These are phyloP conservation scores for Lochmaea capreae DNA, from an alignment of 2,888 invertebrate genomes.

Conservation along the genomic window DNA sequence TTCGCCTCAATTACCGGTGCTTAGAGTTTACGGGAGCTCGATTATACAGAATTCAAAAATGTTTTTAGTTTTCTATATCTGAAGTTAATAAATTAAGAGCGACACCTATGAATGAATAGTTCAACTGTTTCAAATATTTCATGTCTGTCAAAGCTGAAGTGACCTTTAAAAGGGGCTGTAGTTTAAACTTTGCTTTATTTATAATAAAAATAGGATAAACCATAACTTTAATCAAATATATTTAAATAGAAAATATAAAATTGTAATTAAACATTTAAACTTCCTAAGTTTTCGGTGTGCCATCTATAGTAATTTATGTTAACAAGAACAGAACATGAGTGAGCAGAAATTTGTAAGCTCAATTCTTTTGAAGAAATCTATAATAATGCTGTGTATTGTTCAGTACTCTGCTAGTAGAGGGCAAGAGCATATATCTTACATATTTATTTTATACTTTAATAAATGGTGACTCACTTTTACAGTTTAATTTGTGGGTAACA, in stretches of 20 bases:
- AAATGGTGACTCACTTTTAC: too few relatives aligned
- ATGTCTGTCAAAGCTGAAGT: too few relatives aligned
- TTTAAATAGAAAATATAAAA: background rate
- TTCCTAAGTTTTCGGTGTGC: background rate
- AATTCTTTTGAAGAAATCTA: background rate
- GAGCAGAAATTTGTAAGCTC: background rate
- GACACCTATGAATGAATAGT: background rate
- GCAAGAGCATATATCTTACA: background rate
- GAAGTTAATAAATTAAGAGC: background rate
- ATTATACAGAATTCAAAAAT: constrained; percentile 11
- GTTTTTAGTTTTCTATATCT: background rate
- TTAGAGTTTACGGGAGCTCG: constrained; percentile 10
- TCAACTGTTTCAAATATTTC: too few relatives aligned
- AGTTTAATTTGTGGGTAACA: too few relatives aligned
- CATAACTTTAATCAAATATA: background rate
- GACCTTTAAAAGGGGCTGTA: too few relatives aligned
- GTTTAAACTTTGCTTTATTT: too few relatives aligned
- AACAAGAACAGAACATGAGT: background rate
- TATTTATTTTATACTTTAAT: too few relatives aligned
- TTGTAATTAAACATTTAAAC: too few relatives aligned
- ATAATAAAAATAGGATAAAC: too few relatives aligned
- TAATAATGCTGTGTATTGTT: background rate
- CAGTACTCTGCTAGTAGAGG: background rate
- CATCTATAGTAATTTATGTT: background rate
- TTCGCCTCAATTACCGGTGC: constrained; percentile 27